Evolutionary conservation across 2,113 vertebrate genomes (phyloP), one percentile per base, ranked within the genome.

Genomic region (Bos indicus): DNA sequence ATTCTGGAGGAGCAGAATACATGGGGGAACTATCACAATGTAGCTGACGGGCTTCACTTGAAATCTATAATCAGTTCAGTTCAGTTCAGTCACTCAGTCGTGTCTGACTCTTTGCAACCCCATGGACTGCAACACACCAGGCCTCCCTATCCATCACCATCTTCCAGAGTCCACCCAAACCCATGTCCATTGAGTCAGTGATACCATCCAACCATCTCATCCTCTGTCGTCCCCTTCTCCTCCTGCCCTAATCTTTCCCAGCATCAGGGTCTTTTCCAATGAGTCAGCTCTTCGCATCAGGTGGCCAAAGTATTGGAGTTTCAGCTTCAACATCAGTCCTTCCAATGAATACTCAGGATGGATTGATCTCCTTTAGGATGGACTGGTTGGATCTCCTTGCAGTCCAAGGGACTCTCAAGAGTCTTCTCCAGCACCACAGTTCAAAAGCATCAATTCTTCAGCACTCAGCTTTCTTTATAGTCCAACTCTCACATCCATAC

Each of bases 71-170:
- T 23, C 56, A 40, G n/a, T 67, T 67, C n/a, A 71, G 64, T 67
- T 67, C 33, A 67, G 64, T 67, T 36, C 4, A 36, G n/a, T 71
- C 0, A 0, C 64, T 36, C n/a, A 71, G 19, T 71, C 2, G 1
- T 36, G 2, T 36, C n/a, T 1, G 0, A 12, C 64, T 71, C n/a
- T 48, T 12, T 71, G 64, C 17, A 36, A 36, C 17, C 64, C n/a
- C 64, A 71, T 36, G n/a, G 8, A 21, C 19, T 0, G 1, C 9
- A 71, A 11, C 64, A 36, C 0, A 2, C 19, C 64, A 71, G 9
- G n/a, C 64, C 64, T 71, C 19, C n/a, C n/a, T 36, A 1, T 36
- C n/a, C 64, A 36, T 71, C 9, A 21, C 19, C 8, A 67, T 21
- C 64, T 67, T n/a, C 33, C 4, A 0, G 64, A 67, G 64, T 11